Evolutionary conservation across 1,140 invertebrate genomes (phyloP).

Genomic region (Atopsyche davidsoni): DNA sequence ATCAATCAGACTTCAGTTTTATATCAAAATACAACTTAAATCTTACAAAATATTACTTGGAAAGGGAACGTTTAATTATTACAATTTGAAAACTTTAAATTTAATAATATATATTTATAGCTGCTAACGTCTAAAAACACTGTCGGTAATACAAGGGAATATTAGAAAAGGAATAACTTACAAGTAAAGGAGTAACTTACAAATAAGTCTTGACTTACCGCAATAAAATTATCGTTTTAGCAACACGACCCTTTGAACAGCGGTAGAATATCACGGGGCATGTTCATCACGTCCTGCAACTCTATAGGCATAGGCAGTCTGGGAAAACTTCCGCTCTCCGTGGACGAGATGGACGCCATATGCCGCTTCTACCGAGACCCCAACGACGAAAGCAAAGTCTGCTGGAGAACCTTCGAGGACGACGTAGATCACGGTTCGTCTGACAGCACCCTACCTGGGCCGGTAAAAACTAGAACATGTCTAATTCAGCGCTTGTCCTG

Average conservation of each 20-base stretch:
- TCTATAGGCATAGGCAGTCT: constrained; percentile 53
- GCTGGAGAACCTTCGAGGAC: constrained; percentile 65
- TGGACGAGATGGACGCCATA: constrained; percentile 53
- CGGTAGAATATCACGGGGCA: constrained; percentile 56
- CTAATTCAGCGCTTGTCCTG: constrained; percentile 1
- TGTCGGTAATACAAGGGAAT: too few species aligned
- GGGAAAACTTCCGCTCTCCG: constrained; percentile 46
- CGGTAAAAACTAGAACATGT: constrained; percentile 1
- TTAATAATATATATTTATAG: too few species aligned
- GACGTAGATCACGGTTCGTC: constrained; percentile 58
- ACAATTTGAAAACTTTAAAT: too few species aligned
- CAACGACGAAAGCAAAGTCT: constrained; percentile 54
- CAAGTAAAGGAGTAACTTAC: too few species aligned
- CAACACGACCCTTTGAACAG: constrained; percentile 57
- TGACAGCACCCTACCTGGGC: constrained; percentile 2
- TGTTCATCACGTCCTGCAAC: constrained; percentile 60
- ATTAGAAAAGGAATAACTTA: too few species aligned
- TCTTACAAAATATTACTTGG: too few species aligned
- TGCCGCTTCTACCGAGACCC: constrained; percentile 58
- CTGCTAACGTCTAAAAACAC: too few species aligned
- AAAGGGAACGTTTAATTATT: too few species aligned
- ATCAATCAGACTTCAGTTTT: too few species aligned
- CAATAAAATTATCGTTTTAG: constrained; percentile 38
- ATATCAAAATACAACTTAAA: too few species aligned
- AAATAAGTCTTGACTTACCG: constrained; percentile 21